A percentile compares a stretch with the other conserved stretches of the same genome.
These are phyloP conservation scores for Parasteatoda lunata DNA, from an alignment of 2,888 invertebrate species.

Conservation along the genomic window DNA sequence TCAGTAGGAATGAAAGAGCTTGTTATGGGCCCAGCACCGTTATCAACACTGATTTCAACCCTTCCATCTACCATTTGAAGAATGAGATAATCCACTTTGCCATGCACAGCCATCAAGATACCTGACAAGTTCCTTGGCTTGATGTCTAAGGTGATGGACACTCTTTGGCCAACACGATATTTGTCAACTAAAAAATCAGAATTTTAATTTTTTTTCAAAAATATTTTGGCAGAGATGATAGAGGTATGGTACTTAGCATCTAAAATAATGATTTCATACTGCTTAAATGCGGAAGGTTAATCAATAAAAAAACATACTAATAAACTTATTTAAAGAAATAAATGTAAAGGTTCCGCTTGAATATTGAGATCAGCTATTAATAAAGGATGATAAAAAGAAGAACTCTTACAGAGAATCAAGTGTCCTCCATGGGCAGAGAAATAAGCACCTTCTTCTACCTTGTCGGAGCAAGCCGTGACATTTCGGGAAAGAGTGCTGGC, in stretches of 20 bases:
- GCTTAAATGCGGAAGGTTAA: too few species aligned
- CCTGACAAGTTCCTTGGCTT: constrained; percentile 90
- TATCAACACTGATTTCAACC: constrained; percentile 87
- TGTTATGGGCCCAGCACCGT: constrained; percentile 86
- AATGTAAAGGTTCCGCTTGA: too few species aligned
- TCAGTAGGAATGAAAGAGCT: constrained; percentile 82
- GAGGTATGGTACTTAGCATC: too few species aligned
- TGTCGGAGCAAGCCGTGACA: constrained; percentile 85
- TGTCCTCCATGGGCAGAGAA: constrained; percentile 85
- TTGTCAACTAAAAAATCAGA: background rate
- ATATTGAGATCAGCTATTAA: too few species aligned
- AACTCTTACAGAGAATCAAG: constrained; percentile 78
- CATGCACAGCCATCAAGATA: constrained; percentile 88
- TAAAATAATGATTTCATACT: too few species aligned
- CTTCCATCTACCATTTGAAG: constrained; percentile 91
- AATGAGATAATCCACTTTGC: constrained; percentile 86
- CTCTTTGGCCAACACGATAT: background rate
- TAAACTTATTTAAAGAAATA: too few species aligned
- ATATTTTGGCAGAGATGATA: background rate
- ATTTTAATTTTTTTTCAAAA: background rate
- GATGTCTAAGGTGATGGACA: constrained; percentile 84
- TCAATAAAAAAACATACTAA: too few species aligned
- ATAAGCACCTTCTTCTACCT: constrained; percentile 87
- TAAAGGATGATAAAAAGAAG: too few species aligned
- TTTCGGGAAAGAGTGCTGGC: constrained; percentile 77